Percentiles rank a stretch among this genome's conserved stretches.
Evolutionary conservation across 2,888 invertebrate species (phyloP).

Genomic region (Plebejus melissa): DNA sequence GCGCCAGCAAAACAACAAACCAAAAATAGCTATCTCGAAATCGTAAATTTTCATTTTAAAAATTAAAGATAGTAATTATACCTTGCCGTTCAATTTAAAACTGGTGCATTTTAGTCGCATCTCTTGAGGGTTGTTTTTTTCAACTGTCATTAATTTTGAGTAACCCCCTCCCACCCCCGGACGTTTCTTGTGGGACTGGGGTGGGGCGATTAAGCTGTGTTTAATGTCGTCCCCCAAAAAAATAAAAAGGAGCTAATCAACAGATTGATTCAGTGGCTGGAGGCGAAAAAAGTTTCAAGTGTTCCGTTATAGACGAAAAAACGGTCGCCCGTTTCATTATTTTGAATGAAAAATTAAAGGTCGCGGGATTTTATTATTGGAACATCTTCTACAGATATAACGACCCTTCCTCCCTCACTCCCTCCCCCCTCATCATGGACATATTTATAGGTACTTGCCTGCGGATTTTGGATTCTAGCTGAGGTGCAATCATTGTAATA

Average conservation of each 20-base stretch:
- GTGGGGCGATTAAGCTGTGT: constrained; percentile 70
- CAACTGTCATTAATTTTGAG: constrained; percentile 72
- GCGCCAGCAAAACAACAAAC: constrained; percentile 3
- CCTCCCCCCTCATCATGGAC: constrained; percentile 2
- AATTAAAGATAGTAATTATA: constrained; percentile 25
- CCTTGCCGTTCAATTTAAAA: constrained; percentile 28
- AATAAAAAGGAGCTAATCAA: constrained; percentile 73
- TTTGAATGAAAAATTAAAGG: constrained; percentile 26
- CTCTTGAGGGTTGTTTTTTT: constrained; percentile 56
- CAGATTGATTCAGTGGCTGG: constrained; percentile 57
- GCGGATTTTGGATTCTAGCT: neutral
- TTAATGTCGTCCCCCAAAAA: constrained; percentile 69
- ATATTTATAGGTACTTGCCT: constrained; percentile 1
- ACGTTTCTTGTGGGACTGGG: constrained; percentile 51
- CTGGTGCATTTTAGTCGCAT: constrained; percentile 37
- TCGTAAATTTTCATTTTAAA: constrained; percentile 23
- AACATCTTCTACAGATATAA: constrained; percentile 5
- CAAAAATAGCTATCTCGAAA: neutral
- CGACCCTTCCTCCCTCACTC: neutral
- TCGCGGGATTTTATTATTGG: constrained; percentile 18
- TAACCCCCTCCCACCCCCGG: constrained; percentile 46
- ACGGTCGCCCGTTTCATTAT: constrained; percentile 10
- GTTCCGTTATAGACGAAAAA: constrained; percentile 27
- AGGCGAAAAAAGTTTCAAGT: constrained; percentile 30
- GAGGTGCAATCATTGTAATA: neutral